Evolutionary conservation across 35 echinoderm and acorn worm genomes (phyloP), one percentile per base, ranked within the genome.

Genomic region (Holothuria glaberrima): DNA sequence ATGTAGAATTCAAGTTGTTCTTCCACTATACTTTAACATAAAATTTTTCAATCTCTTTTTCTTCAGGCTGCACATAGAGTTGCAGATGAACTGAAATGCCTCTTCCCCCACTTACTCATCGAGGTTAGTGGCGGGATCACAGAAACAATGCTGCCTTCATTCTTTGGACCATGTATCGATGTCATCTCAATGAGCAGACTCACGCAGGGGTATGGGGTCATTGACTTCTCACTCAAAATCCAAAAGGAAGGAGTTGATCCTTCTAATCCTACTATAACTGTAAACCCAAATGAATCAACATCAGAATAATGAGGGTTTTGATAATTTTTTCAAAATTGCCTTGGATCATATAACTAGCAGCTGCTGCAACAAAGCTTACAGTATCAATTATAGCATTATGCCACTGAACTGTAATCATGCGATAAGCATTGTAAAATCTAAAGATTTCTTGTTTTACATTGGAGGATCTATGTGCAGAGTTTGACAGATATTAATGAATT

Each of bases 141-240:
- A 12, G 91, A 95, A 36, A 88, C 92, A 22, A 91, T 89, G 5
- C 18, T 99, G 30, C 72, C 74, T 0, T 30, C 32, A 13, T 94
- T 91, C 86, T 91, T 95, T 27, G 89, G 83, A 26, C 93, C 91
- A 9, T 30, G 77, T 84, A 93, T 99, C 56, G 94, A 99, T 72
- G 93, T 99, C 25, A 90, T 99, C 50, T 99, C 97, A 4, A 71
- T 92, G 9, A 95, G 97, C 64, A 87, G 76, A 67, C 84, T 94
- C 31, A 94, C 93, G 10, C 89, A 99, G 86, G 97, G 97, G 0
- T 99, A 99, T 75, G 66, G 78, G 14, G 93, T 92, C 2, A 86
- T 95, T 9, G 94, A 99, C 79, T 99, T 93, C 77, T 99, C 97
- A 21, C 80, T 99, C 12, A 99, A 99, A 75, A 99, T 99, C 27